Base-by-base conservation (phyloP, 1,140 invertebrate genomes). In the Papilio aristodemus region DNA sequence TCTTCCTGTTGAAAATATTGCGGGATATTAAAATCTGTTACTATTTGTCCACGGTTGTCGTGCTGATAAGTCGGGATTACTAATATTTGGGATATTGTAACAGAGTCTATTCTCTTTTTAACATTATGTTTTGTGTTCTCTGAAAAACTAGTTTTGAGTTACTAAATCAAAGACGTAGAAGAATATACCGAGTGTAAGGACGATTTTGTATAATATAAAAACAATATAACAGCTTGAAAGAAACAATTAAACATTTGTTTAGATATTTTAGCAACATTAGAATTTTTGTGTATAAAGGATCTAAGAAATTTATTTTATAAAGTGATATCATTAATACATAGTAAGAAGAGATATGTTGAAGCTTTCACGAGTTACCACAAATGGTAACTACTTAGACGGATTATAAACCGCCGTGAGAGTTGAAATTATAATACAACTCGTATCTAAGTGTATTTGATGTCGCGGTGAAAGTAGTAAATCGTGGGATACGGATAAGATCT, bases 401-500 rank as follows among this genome's bases (percentile, higher is more conserved):
- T 63, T 63, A 63, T 25, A 39, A 63, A 14, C 25, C 22, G 41
- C 63, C n/a, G 63, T 46, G 63, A 66, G 63, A 66, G 63, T 66
- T 46, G 63, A 66, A 46, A 66, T 66, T 50, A 66, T 62, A 62
- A 62, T 32, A 17, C 59, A 17, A 22, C 50, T 13, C 25, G 39
- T 66, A 66, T n/a, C 27, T 62, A 37, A 37, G 17, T 36, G n/a
- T 62, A 36, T 41, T 38, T 41, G 13, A 66, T 32, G 63, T 46
- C 63, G 63, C 63, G 25, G 63, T 27, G 63, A 66, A 66, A 66
- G 63, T 66, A 46, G 63, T 41, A 32, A 46, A 66, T 66, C 63
- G 63, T 46, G 63, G 41, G 32, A 46, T 46, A 66, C 62, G 62
- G 63, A 46, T 66, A 66, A 66, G 63, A 66, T 66, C 63, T 66